A percentile compares a stretch with the other conserved stretches of the same genome.
phyloP scores from a whole-genome alignment of 1,140 invertebrate genomes.

The Drosophila suzukii region DNA sequence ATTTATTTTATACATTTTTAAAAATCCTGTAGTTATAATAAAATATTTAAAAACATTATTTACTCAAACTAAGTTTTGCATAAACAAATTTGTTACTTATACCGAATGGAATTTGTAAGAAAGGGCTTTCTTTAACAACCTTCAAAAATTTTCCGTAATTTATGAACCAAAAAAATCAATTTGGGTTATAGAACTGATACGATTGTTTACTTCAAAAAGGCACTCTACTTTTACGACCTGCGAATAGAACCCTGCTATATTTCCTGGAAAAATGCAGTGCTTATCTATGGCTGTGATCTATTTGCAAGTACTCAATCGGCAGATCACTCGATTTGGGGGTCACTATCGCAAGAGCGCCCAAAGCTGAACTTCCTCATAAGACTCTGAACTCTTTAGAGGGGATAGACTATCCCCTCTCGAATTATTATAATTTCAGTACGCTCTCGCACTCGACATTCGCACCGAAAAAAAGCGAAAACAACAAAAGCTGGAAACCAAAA shows the following conservation, averaged over 20 bases:
- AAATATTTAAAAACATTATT: no score
- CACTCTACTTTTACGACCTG: background rate
- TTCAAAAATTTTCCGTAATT: no score
- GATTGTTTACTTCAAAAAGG: background rate
- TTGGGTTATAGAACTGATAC: background rate
- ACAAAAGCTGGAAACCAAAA: conserved; percentile 37
- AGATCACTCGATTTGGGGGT: conserved; percentile 10
- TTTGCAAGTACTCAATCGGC: background rate
- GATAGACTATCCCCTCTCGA: background rate
- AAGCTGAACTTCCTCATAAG: background rate
- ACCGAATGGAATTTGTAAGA: no score
- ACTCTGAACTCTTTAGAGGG: background rate
- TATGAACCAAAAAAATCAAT: background rate
- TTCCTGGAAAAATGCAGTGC: conserved; percentile 7
- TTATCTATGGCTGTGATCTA: conserved; percentile 1
- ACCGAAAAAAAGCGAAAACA: conserved; percentile 45
- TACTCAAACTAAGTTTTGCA: no score
- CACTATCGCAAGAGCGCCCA: background rate
- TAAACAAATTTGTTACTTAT: no score
- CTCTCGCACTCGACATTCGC: conserved; percentile 63
- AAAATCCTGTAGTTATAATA: no score
- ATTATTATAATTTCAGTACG: conserved; percentile 64
- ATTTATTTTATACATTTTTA: no score
- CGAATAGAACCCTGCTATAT: background rate
- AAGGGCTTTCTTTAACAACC: no score